Evolutionary conservation across 2,888 invertebrate genomes (phyloP), one percentile per base, ranked within the genome.

Genomic region (Deroplatys truncata): DNA sequence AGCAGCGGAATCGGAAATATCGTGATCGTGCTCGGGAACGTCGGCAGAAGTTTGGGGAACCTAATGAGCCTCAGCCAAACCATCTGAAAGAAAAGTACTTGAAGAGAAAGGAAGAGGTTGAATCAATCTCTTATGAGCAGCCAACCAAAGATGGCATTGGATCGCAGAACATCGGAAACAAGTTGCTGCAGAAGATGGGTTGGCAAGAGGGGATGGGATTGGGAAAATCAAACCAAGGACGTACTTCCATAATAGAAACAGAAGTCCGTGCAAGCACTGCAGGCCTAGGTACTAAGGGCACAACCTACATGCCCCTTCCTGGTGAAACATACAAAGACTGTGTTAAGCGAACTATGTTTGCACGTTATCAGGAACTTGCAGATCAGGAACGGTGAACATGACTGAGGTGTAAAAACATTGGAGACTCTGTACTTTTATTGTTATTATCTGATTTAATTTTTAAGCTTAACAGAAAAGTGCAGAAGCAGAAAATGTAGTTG

Each of bases 131-230:
- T 91, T 92, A 94, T 92, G 91, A 95, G 92, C 95, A 92, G 88
- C 95, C 95, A 0, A 95, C 96, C 0, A 94, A 95, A 90, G 95
- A 96, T 93, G 95, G 97, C 90, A 95, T 98, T 92, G 95, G 98
- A 92, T 96, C 97, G 0, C 98, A 98, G 91, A 99, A 99, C 92
- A 98, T 99, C 90, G 99, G 99, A 13, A 99, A 97, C 93, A 97
- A 98, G 92, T 95, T 99, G 93, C 93, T 99, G 91, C 98, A 99
- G 93, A 98, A 98, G 94, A 99, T 99, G 99, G 99, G 99, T 8
- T 99, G 99, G 99, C 97, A 97, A 10, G 98, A 98, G 93, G 99
- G 99, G 0, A 97, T 98, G 94, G 99, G 99, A 0, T 94, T 99
- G 31, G 99, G 99, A 0, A 98, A 97, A 93, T 95, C 96, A 89